A percentile compares a stretch with the other conserved stretches of the same genome.
phyloP scores from a whole-genome alignment of 1,140 invertebrate species.

The Ganaspis sp. region DNA sequence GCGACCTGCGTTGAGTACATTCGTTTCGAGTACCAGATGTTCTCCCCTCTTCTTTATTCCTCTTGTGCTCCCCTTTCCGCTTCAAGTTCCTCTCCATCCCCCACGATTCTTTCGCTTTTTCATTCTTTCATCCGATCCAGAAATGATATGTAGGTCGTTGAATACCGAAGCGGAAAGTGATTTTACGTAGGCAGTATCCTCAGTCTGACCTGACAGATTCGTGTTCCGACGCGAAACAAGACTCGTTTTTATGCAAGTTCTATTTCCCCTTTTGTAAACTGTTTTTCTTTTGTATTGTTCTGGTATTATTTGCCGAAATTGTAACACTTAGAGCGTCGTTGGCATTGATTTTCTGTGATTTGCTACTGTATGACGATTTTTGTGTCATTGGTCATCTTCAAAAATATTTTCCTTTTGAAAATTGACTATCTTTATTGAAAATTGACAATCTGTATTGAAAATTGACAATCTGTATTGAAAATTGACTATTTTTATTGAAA shows the following conservation, averaged over 20 bases:
- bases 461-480: not conserved
- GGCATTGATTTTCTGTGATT: too few relatives aligned
- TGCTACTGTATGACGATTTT: too few relatives aligned
- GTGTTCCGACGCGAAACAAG: constrained; percentile 19
- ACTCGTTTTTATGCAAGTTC: constrained; percentile 27
- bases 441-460: not conserved
- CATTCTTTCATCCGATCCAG: constrained; percentile 51
- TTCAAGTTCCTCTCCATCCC: constrained; percentile 28
- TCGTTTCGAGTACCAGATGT: constrained; percentile 51
- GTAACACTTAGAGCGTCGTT: too few relatives aligned
- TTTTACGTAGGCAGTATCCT: constrained; percentile 34
- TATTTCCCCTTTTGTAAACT: not conserved
- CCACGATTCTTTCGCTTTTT: constrained; percentile 40
- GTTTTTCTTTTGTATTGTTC: too few relatives aligned
- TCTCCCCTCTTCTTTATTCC: constrained; percentile 33
- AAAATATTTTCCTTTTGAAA: not conserved
- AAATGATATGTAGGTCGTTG: constrained; percentile 59
- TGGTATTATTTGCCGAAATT: too few relatives aligned
- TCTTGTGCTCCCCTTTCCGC: constrained; percentile 36
- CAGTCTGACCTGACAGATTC: not conserved
- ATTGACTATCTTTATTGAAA: not conserved
- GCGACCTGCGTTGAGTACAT: constrained; percentile 46
- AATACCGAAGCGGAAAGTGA: constrained; percentile 54
- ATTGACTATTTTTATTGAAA: too few relatives aligned
- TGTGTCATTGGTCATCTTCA: too few relatives aligned